Conservation (phyloP, 2,797 vertebrate genomes). For the Danionella dracula region DNA sequence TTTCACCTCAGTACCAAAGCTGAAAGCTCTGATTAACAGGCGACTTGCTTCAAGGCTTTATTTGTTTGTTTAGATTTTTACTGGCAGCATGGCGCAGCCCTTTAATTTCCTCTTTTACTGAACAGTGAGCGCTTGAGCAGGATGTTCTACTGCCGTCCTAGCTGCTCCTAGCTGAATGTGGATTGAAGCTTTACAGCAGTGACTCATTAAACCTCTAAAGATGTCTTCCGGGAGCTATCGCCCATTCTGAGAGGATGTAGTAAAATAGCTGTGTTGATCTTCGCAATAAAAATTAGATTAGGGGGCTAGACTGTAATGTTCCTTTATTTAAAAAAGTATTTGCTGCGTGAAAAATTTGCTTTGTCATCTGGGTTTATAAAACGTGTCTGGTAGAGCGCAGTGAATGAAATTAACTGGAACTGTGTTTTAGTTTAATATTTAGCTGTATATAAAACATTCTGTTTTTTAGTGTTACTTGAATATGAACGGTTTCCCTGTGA, state of each 20-base stretch:
- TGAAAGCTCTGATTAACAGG: too few species aligned
- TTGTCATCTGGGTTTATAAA: too few species aligned
- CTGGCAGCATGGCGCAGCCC: background rate
- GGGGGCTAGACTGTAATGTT: constrained; percentile 22
- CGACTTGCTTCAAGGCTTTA: too few species aligned
- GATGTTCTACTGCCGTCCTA: constrained; percentile 4
- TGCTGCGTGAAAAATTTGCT: too few species aligned
- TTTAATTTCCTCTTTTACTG: constrained; percentile 10
- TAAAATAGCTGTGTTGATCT: constrained; percentile 42
- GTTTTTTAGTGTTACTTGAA: too few species aligned
- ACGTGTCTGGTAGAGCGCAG: too few species aligned
- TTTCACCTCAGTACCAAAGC: too few species aligned
- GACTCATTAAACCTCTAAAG: constrained; percentile 48
- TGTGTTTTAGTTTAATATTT: too few species aligned
- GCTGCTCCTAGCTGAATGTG: constrained; percentile 20
- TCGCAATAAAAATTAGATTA: constrained; percentile 48
- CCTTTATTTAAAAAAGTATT: background rate
- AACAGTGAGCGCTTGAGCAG: background rate
- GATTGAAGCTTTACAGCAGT: constrained; percentile 36
- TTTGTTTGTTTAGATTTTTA: too few species aligned
- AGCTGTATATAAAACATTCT: too few species aligned
- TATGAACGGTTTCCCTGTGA: too few species aligned
- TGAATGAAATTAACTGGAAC: too few species aligned
- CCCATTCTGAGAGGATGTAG: constrained; percentile 15
- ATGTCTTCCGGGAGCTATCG: constrained; percentile 39